Conservation (phyloP, 2,797 vertebrate genomes). For the Meriones psammophilus region DNA sequence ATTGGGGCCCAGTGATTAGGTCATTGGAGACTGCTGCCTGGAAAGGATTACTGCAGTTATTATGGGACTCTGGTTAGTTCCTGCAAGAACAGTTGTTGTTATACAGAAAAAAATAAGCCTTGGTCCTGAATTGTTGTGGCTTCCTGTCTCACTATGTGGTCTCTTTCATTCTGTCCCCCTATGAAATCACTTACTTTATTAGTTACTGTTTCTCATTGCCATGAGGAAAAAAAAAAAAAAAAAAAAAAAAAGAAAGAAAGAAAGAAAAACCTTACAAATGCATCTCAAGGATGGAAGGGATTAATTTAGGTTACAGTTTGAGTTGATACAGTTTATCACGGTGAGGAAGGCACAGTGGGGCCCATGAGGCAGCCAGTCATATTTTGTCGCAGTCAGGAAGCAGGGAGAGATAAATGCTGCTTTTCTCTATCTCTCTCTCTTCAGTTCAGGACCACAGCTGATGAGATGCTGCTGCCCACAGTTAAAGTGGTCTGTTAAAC, state of each 20-base stretch:
- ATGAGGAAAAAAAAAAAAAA: too few species aligned
- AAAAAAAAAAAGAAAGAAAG: too few species aligned
- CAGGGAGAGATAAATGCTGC: background rate
- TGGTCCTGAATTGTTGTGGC: background rate
- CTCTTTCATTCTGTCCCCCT: background rate
- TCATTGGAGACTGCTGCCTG: background rate
- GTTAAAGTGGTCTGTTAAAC: background rate
- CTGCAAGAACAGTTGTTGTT: background rate
- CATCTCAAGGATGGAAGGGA: background rate
- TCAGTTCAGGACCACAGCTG: background rate
- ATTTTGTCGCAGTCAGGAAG: background rate
- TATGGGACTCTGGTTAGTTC: background rate
- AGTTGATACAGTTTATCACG: too few species aligned
- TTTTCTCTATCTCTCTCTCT: background rate
- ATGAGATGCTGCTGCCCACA: background rate
- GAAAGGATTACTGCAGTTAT: background rate
- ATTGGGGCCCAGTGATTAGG: background rate
- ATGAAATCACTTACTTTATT: background rate
- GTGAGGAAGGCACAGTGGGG: background rate
- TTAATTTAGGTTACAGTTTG: background rate
- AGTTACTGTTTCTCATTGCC: background rate
- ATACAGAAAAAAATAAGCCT: background rate
- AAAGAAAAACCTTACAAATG: background rate
- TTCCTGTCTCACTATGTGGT: background rate
- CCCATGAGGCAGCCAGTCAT: background rate